A percentile compares a stretch with the other conserved stretches of the same genome.
Evolutionary conservation across 1,140 invertebrate species (phyloP).

Genomic region (Aricia agestis): DNA sequence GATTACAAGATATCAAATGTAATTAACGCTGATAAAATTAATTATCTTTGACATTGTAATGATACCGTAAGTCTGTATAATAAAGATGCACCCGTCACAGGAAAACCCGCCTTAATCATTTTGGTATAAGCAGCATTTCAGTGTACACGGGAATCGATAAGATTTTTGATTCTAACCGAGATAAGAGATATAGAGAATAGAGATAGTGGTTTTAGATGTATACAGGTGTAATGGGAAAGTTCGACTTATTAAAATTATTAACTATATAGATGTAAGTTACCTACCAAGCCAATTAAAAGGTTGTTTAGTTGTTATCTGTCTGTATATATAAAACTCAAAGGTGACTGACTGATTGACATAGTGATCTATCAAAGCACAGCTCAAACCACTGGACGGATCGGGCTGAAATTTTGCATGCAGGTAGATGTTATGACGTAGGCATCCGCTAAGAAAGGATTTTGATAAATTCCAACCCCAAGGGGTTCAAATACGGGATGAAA

Average conservation of each 20-base stretch:
- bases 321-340: too few species aligned
- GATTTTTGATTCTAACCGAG: not conserved
- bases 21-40: conserved; percentile 23
- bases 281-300: too few species aligned
- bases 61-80: conserved; percentile 9
- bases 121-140: not conserved
- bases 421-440: too few species aligned
- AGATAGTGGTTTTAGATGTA: not conserved
- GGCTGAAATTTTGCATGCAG: too few species aligned
- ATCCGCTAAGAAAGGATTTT: too few species aligned
- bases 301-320: too few species aligned
- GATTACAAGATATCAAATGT: conserved; percentile 24
- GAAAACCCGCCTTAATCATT: not conserved
- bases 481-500: too few species aligned
- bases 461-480: too few species aligned
- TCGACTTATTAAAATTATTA: not conserved
- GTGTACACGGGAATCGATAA: not conserved
- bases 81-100: not conserved
- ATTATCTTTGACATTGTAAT: conserved; percentile 23
- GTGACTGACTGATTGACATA: too few species aligned
- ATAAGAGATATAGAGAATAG: conserved; percentile 8
- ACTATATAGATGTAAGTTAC: too few species aligned
- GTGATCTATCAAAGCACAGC: too few species aligned
- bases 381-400: too few species aligned
- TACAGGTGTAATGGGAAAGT: conserved; percentile 3